Evolutionary conservation across 1,140 invertebrate genomes (phyloP), one percentile per base, ranked within the genome.

Genomic region (Drosophila setifemur): DNA sequence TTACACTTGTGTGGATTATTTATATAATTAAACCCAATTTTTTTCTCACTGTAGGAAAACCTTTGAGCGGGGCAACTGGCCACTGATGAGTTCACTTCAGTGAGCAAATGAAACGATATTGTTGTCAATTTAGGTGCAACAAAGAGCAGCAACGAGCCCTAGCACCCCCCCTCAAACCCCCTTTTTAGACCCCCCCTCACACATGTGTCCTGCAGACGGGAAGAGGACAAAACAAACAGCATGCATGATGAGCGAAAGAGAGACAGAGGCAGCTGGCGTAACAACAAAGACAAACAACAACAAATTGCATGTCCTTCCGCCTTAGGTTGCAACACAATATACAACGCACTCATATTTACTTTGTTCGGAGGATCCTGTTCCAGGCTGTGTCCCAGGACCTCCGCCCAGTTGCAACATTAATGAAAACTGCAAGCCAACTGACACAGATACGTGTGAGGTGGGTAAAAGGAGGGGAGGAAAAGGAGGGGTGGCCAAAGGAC

Each of bases 101-200:
- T 85, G 79, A 85, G 79, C 79, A 85, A 85, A 85, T 85, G 79
- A 85, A 85, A 85, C 79, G 79, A 85, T 85, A 85, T 85, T 85
- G 79, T 85, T 85, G 79, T 85, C 81, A 85, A 85, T 85, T 85
- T 85, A 85, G 81, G 79, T 85, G 79, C 81, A 86, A 86, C 81
- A 87, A 86, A 86, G 81, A 76, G 74, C 75, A 81, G 64, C 71
- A 81, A 70, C 54, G 12, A 63, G 29, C 35, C 58, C 45, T 42
- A 40, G 16, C 21, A 11, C 60, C 29, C 9, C n/a, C 2, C 5
- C 2, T 1, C 21, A 9, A 4, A 23, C 9, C 8, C 18, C 31
- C 18, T 14, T 12, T n/a, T n/a, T n/a, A n/a, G n/a, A 4, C 29
- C 40, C 12, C n/a, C 14, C 6, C 58, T 8, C 12, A 26, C 25